phyloP scores from a whole-genome alignment of 2,888 invertebrate species.

The Melolontha melolontha region DNA sequence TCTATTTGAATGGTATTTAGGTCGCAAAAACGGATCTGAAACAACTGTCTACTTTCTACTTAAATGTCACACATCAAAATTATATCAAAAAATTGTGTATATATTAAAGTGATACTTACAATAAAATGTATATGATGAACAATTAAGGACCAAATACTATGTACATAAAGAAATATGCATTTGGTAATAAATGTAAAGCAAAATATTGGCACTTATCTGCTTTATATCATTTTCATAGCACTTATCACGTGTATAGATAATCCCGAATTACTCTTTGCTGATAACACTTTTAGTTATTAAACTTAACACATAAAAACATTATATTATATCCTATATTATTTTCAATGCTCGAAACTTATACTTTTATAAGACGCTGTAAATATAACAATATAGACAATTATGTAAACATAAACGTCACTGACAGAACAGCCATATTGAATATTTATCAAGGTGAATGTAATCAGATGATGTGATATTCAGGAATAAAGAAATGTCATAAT shows the following conservation, averaged over 20 bases:
- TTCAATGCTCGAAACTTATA: constrained; percentile 21
- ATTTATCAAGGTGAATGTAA: constrained; percentile 53
- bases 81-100: constrained; percentile 43
- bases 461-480: constrained; percentile 43
- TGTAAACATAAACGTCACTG: constrained; percentile 65
- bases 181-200: constrained; percentile 48
- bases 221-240: constrained; percentile 55
- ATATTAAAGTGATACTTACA: constrained; percentile 56
- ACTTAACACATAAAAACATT: constrained; percentile 34
- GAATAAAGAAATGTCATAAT: constrained; percentile 36
- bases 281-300: constrained; percentile 45
- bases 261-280: constrained; percentile 48
- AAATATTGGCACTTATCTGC: constrained; percentile 51
- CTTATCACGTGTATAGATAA: constrained; percentile 53
- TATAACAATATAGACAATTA: constrained; percentile 60
- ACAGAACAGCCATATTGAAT: constrained; percentile 62
- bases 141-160: constrained; percentile 60
- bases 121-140: constrained; percentile 61
- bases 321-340: constrained; percentile 6
- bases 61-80: constrained; percentile 57
- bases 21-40: constrained; percentile 64
- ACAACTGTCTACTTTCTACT: constrained; percentile 61
- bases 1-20: constrained; percentile 60
- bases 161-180: constrained; percentile 50
- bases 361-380: constrained; percentile 29